Conservation (phyloP, 2,113 vertebrate species). For the Etia nguti region DNA sequence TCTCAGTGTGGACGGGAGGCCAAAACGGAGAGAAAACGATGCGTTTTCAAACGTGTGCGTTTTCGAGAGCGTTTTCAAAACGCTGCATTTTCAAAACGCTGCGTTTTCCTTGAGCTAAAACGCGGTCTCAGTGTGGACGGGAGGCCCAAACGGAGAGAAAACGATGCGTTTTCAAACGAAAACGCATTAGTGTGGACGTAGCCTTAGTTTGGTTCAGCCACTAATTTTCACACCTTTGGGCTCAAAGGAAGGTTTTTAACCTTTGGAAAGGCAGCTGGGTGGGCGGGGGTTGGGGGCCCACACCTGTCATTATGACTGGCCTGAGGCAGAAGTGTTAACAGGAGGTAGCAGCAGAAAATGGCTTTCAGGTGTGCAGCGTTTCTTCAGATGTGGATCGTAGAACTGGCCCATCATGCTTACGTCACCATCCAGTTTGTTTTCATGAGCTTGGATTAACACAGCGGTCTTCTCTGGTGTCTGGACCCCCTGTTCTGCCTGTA, state of each 20-base stretch:
- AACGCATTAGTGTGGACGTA: no score
- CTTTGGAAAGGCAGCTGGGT: background rate
- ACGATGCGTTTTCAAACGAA: no score
- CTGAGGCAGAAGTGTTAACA: background rate
- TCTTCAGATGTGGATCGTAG: background rate
- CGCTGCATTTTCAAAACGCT: no score
- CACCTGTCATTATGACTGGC: background rate
- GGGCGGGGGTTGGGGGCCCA: background rate
- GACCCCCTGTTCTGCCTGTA: background rate
- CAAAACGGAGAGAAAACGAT: no score
- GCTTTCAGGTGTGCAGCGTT: background rate
- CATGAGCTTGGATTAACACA: background rate
- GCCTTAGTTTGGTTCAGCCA: background rate
- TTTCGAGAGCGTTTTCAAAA: no score
- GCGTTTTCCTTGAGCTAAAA: no score
- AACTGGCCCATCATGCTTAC: background rate
- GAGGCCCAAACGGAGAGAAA: no score
- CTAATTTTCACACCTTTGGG: background rate
- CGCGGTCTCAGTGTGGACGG: no score
- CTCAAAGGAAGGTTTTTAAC: background rate
- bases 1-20: no score
- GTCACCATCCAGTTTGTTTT: background rate
- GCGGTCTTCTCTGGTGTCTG: fast-evolving
- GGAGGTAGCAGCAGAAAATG: background rate
- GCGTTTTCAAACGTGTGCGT: no score